Conservation (phyloP, 2,113 vertebrate genomes). For the Strix aluco region DNA sequence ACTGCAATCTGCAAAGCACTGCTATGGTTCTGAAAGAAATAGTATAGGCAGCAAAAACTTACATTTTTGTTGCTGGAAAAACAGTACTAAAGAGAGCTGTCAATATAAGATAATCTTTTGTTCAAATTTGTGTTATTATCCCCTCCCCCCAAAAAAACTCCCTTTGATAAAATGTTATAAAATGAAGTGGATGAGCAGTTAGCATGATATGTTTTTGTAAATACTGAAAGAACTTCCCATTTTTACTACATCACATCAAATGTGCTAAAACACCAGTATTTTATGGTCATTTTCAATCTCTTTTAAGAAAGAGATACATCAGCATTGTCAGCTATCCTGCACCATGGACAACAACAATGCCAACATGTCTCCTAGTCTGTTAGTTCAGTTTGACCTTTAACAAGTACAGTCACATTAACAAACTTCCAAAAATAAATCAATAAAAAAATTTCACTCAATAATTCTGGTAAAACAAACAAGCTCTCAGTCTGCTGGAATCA, state of each 20-base stretch:
- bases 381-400: background rate
- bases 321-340: background rate
- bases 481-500: background rate
- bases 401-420: background rate
- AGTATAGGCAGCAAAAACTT: background rate
- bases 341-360: background rate
- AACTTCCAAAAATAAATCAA: background rate
- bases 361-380: background rate
- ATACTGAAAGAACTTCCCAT: background rate
- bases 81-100: background rate
- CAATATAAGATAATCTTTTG: background rate
- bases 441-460: background rate
- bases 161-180: background rate
- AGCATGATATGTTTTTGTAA: background rate
- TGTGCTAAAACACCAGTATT: background rate
- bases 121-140: background rate
- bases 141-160: background rate
- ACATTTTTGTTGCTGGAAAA: background rate
- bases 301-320: background rate
- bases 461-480: background rate
- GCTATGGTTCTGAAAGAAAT: slow-evolving; percentile 71
- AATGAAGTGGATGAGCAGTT: background rate
- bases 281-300: background rate
- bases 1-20: slow-evolving; percentile 78
- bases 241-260: background rate